Base-by-base conservation (phyloP, 2,888 invertebrate genomes). In the Boloria selene region DNA sequence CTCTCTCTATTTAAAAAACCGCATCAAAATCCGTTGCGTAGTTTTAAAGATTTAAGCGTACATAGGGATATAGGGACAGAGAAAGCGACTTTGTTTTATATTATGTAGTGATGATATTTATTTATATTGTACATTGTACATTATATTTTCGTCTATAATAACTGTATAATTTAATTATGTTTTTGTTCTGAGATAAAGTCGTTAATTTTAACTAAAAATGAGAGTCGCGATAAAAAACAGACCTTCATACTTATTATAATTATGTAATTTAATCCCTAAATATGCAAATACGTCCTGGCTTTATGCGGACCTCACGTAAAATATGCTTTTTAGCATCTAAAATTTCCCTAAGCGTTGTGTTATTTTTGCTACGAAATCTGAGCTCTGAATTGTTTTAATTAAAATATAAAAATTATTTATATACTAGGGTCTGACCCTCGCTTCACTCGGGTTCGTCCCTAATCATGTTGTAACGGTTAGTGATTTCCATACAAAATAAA, bases 181-280 rank as follows among this genome's bases (percentile, higher is more conserved):
- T 49, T 47, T 50, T 38, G 10, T 38, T 17, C 18, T 16, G 18
- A 7, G 4, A 17, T 50, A 50, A 50, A 50, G 17, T 50, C 13
- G 7, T 50, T 7, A 16, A 13, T 31, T 0, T 42, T 17, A 16
- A 17, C 6, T 5, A 38, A 16, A 17, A 54, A 17, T 13, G 16
- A 17, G 17, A 38, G 54, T 44, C 18, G n/a, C 42, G 22, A 10
- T 22, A 18, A 22, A 22, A 44, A 14, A 13, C 44, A 18, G n/a
- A 22, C 55, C 31, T 58, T 22, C 18, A 56, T 44, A 56, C 55
- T 71, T 71, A 17, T 45, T 56, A 56, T 44, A 56, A 56, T 56
- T 44, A 44, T 18, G 44, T 72, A 67, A 69, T 70, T 70, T 69
- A 72, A 70, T 72, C 69, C 68, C 68, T 69, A 69, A 70, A 69